Base-by-base conservation (phyloP, 2,888 invertebrate genomes). In the Trissolcus japonicus region DNA sequence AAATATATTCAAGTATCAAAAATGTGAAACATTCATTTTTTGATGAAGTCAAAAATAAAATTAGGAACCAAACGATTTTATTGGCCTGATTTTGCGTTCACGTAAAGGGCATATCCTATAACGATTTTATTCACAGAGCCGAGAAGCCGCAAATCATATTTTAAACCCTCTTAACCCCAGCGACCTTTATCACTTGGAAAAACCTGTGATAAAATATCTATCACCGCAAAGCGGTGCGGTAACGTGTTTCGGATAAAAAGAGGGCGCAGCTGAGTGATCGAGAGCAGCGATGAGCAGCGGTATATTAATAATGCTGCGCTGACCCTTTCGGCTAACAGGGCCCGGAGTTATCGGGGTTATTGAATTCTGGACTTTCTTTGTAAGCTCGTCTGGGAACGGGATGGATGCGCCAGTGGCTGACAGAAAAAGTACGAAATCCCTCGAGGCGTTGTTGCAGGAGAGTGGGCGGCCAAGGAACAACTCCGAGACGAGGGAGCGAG, bases 391-490 rank as follows among this genome's bases (percentile, higher is more conserved):
- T 80, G 80, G 78, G 81, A 83, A 82, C 80, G 80, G 81, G 83
- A 83, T 84, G 83, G 83, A 84, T 81, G 82, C 74, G 80, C 69
- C 73, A 75, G 80, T 60, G 80, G 78, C 82, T 82, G 83, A 83
- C 83, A 82, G 84, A 83, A 83, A 35, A 83, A 83, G 82, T 83
- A 81, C 81, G 80, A 83, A 83, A 82, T 81, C 84, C 83, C 82
- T 56, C 43, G 79, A 80, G 84, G 78, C 53, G 71, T 68, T 77
- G 79, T 68, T 71, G 76, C 74, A 62, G 62, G 73, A 79, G 69
- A 62, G 35, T 51, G 60, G 25, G 40, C 19, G 17, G 35, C 69
- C 40, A 66, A 67, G 59, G 50, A 61, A 56, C 35, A 35, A 35
- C 14, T 16, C 68, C 46, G 57, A 56, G 40, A 54, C n/a, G n/a